These are phyloP conservation scores for Phasianus colchicus DNA, from an alignment of 2,113 vertebrate genomes.

Conservation along the genomic window DNA sequence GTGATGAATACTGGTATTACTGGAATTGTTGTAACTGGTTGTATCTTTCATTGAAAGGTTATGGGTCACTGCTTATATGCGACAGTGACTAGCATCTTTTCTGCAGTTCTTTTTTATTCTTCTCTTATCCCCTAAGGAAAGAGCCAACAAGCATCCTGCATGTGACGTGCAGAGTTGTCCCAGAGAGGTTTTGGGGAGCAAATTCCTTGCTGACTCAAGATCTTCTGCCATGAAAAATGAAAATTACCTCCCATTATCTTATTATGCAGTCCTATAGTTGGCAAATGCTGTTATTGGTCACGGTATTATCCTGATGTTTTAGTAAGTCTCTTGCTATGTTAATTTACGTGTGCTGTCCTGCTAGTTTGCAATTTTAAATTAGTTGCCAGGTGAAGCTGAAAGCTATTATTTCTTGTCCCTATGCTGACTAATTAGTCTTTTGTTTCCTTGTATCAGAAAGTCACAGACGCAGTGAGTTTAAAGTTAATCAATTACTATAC, in stretches of 20 bases:
- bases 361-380: neutral
- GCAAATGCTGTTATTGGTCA: slow-evolving; percentile 8
- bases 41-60: neutral
- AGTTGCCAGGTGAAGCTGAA: slow-evolving; percentile 44
- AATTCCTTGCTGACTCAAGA: slow-evolving; percentile 14
- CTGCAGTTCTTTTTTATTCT: neutral
- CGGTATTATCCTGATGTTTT: slow-evolving; percentile 24
- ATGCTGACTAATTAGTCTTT: slow-evolving; percentile 62
- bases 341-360: slow-evolving; percentile 22
- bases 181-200: slow-evolving; percentile 4
- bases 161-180: neutral
- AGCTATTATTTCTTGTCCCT: slow-evolving; percentile 38
- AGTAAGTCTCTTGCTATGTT: slow-evolving; percentile 31
- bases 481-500: slow-evolving; percentile 60
- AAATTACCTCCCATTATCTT: slow-evolving; percentile 25
- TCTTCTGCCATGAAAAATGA: slow-evolving; percentile 35
- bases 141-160: neutral
- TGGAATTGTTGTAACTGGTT: neutral
- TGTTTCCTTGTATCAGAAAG: slow-evolving; percentile 69
- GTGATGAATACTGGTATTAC: neutral
- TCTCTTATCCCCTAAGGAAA: neutral
- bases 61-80: neutral
- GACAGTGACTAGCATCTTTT: neutral
- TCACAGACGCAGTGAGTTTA: slow-evolving; percentile 68
- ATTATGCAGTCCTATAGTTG: neutral